Evolutionary conservation across 1,140 invertebrate species (phyloP), one percentile per base, ranked within the genome.

Genomic region (Plutomurus gul): DNA sequence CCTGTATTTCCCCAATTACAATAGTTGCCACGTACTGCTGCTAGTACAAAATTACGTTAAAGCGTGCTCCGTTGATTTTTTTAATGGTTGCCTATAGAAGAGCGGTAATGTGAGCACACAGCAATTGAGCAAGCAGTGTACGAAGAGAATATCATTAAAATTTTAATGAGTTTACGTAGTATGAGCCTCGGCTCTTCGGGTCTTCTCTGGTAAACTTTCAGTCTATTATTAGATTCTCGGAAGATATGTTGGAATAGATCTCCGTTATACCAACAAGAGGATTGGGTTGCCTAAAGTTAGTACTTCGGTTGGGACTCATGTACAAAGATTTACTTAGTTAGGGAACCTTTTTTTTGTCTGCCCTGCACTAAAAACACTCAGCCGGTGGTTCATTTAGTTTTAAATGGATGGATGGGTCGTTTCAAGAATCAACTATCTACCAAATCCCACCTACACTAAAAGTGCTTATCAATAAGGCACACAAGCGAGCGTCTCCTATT

Each of bases 71-170:
- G n/a, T n/a, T n/a, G n/a, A n/a, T n/a, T n/a, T n/a, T n/a, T n/a
- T n/a, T n/a, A n/a, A n/a, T n/a, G n/a, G n/a, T n/a, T n/a, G n/a
- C n/a, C n/a, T n/a, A n/a, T n/a, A n/a, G n/a, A n/a, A n/a, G n/a
- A n/a, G n/a, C n/a, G n/a, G n/a, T n/a, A n/a, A n/a, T n/a, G n/a
- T n/a, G n/a, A n/a, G n/a, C n/a, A 18, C 46, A 7, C 20, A n/a
- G 43, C 43, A n/a, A n/a, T n/a, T n/a, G n/a, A n/a, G n/a, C 4
- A 49, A 20, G 1, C 11, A 65, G 36, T 33, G 56, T 33, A 65
- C 36, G 16, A 33, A 65, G 56, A n/a, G 56, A 33, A 65, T 33
- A 65, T 65, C 56, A 65, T 65, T 65, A 65, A 65, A 65, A 65
- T 30, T 65, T 65, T 65, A 65, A 65, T 65, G 56, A 65, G 56